Base-by-base conservation (phyloP, 1,140 invertebrate species). In the Myzus persicae region DNA sequence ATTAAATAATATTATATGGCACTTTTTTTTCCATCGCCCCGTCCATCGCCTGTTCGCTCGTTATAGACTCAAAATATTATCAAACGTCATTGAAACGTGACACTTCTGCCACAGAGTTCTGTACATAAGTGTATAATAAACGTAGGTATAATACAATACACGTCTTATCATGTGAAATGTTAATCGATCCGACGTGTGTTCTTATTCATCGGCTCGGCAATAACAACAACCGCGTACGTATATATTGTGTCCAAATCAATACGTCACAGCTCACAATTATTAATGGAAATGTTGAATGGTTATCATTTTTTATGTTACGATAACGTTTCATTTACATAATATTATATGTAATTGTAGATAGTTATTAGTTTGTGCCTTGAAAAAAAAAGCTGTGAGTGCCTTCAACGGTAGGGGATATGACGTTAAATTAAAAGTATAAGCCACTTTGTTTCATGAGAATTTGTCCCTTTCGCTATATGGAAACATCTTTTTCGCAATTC, bases 151-250 rank as follows among this genome's bases (percentile, higher is more conserved):
- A 76, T 76, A 76, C 59, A 76, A 76, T 76, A 76, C 59, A 76
- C n/a, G 59, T 18, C 59, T 76, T 76, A 76, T 76, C 36, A 76
- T n/a, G 59, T 76, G 59, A 76, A 76, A 76, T 76, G 59, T 76
- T 76, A 76, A 76, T 76, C 59, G 59, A 76, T 76, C n/a, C 59
- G 14, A 76, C 31, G 59, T 76, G 59, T 76, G 59, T 76, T 76
- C 59, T 76, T n/a, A n/a, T 76, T 76, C 36, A 36, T 76, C n/a
- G n/a, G 31, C 31, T 76, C n/a, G 11, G 1, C n/a, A 76, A 76
- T n/a, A 76, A 76, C 59, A 59, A n/a, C 59, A 76, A n/a, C n/a
- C 59, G 59, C 59, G n/a, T 76, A n/a, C 31, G 14, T 76, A 67
- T 67, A 54, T 67, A 67, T 76, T 14, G 59, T 76, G 14, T n/a